phyloP scores from a whole-genome alignment of 2,797 vertebrate genomes.

The Scolopax bukidnonensis region DNA sequence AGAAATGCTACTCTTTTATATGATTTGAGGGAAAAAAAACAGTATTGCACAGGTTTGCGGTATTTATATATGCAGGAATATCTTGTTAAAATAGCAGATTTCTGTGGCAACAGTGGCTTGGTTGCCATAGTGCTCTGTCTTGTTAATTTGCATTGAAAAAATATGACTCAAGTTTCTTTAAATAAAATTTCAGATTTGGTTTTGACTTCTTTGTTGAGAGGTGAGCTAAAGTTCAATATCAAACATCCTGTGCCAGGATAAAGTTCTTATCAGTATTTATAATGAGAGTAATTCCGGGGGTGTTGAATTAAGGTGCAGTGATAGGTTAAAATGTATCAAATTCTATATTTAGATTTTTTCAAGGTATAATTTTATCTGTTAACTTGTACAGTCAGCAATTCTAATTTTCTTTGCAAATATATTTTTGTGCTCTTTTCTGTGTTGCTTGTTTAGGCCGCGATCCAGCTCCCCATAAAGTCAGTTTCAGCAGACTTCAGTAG shows the following conservation, averaged over 20 bases:
- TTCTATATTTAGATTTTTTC: background rate
- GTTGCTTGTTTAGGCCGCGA: background rate
- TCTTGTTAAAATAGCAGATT: background rate
- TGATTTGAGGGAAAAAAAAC: background rate
- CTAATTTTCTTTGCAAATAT: background rate
- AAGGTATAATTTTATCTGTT: background rate
- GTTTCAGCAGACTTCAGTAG: background rate
- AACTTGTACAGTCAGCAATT: background rate
- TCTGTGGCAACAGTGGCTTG: background rate
- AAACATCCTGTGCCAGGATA: background rate
- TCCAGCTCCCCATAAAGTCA: background rate
- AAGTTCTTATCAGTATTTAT: background rate
- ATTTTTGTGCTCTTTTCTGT: background rate
- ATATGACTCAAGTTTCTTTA: background rate
- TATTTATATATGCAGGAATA: background rate
- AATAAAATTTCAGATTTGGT: background rate
- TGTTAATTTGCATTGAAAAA: background rate
- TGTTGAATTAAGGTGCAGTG: background rate
- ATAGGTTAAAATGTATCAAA: background rate
- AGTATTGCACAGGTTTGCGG: background rate
- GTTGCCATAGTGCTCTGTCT: background rate
- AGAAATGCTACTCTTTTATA: background rate
- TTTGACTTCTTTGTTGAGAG: background rate
- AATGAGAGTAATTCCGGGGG: background rate
- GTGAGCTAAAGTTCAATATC: background rate